Conservation (phyloP, 2,888 invertebrate genomes). For the Adelognathus sp. region DNA sequence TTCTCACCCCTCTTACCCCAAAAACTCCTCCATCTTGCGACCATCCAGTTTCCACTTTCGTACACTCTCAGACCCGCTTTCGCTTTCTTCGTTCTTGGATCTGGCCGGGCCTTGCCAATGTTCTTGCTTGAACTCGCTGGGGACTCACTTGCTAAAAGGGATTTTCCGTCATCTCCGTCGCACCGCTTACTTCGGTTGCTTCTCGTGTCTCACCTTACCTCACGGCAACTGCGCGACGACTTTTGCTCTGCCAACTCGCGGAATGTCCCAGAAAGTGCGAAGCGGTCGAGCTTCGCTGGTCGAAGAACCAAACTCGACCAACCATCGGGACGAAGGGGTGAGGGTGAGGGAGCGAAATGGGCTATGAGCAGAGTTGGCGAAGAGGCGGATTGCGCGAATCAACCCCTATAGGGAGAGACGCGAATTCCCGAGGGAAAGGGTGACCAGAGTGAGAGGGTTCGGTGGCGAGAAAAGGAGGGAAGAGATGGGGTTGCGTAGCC, state of each 20-base stretch:
- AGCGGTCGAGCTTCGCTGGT: conserved; percentile 70
- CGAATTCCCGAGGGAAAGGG: conserved; percentile 38
- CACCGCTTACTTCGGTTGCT: conserved; percentile 46
- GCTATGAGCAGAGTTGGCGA: conserved; percentile 55
- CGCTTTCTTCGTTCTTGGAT: conserved; percentile 41
- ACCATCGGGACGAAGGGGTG: conserved; percentile 22
- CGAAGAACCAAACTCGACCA: conserved; percentile 59
- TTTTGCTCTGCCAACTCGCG: conserved; percentile 61
- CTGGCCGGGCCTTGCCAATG: neutral
- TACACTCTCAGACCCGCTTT: conserved; percentile 39
- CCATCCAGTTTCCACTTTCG: conserved; percentile 55
- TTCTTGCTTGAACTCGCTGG: conserved; percentile 41
- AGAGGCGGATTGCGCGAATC: conserved; percentile 61
- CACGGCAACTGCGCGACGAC: conserved; percentile 3
- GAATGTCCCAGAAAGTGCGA: conserved; percentile 74
- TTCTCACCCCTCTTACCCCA: conserved; percentile 35
- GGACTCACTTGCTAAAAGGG: conserved; percentile 32
- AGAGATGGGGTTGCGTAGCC: conserved; percentile 60
- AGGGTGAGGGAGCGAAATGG: conserved; percentile 5
- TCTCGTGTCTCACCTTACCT: conserved; percentile 33
- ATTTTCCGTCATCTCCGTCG: conserved; percentile 45
- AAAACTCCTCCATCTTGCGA: conserved; percentile 36
- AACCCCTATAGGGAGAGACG: conserved; percentile 48
- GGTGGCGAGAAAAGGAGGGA: conserved; percentile 42
- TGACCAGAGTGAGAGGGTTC: conserved; percentile 22